Base-by-base conservation (phyloP, 1,140 invertebrate genomes). In the Drosophila paulistorum region DNA sequence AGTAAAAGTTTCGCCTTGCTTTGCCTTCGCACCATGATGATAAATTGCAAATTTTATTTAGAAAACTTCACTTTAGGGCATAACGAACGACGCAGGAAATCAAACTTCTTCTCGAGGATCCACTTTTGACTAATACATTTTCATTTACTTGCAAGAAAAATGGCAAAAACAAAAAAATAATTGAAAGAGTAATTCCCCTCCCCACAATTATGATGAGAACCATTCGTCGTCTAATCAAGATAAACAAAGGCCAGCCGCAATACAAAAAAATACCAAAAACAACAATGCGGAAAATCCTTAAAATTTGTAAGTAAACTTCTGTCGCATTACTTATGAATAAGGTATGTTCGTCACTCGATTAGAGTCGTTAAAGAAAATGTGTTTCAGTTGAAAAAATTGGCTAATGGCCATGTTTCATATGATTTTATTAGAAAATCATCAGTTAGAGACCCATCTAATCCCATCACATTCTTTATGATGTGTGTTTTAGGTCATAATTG, bases 11-110 rank as follows among this genome's bases (percentile, higher is more conserved):
- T 39, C 37, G 37, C 37, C 37, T 39, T 39, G 45, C 45, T 9
- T 77, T 77, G 45, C 45, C 45, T 51, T 64, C 41, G 42, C 54
- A 17, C 14, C 41, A 72, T 35, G 76, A 86, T 89, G 84, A 89
- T 89, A 89, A 89, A 89, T 89, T 89, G 84, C 79, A 66, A 78
- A 81, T 75, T 89, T 79, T 70, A 65, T 89, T 79, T 70, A 65
- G 59, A 71, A 66, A 77, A 71, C 74, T 77, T 35, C 60, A 65
- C 57, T 61, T 70, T 42, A 45, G 33, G 10, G 39, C 67, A 39
- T 58, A 55, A 62, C 30, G n/a, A 54, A 67, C 20, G 42, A 30
- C 33, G 70, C 42, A 65, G 65, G 54, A 83, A 87, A 86, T 86
- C 82, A 86, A 86, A 87, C 62, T 79, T 79, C 71, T 72, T 41